Conservation (phyloP, 2,113 vertebrate genomes). For the Syngnathus floridae region DNA sequence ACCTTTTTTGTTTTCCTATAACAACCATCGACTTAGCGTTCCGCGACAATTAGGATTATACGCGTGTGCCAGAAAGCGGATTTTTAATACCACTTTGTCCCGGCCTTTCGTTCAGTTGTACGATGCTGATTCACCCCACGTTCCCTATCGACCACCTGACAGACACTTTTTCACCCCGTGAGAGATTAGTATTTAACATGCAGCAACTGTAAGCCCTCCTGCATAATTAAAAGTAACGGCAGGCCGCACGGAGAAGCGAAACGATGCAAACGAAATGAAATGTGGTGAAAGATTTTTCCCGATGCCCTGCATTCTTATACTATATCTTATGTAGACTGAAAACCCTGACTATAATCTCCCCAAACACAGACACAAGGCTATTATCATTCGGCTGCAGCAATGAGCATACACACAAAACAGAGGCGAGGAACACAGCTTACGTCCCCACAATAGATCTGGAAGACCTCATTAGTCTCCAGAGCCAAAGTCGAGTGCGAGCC, state of each 20-base stretch:
- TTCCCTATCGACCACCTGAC: conserved; percentile 30
- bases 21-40: conserved; percentile 29
- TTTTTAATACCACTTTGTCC: conserved; percentile 7
- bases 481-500: conserved; percentile 38
- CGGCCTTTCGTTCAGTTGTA: conserved; percentile 9
- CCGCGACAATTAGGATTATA: conserved; percentile 18
- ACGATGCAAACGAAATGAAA: conserved; percentile 7
- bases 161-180: conserved; percentile 22
- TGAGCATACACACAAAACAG: conserved; percentile 18
- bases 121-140: conserved; percentile 19
- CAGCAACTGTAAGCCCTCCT: conserved; percentile 2
- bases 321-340: conserved; percentile 44
- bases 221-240: conserved; percentile 8
- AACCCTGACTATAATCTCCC: conserved; percentile 56
- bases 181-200: conserved; percentile 25
- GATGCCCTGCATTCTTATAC: conserved; percentile 10
- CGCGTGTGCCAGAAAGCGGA: conserved; percentile 12
- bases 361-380: conserved; percentile 42
- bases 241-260: conserved; percentile 3
- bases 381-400: conserved; percentile 46
- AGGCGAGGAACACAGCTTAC: conserved; percentile 29
- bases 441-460: conserved; percentile 56
- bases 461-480: conserved; percentile 64
- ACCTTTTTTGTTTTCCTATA: background rate
- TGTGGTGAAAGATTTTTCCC: conserved; percentile 4